Base-by-base conservation (phyloP, 2,888 invertebrate species). In the Drosophila recens region DNA sequence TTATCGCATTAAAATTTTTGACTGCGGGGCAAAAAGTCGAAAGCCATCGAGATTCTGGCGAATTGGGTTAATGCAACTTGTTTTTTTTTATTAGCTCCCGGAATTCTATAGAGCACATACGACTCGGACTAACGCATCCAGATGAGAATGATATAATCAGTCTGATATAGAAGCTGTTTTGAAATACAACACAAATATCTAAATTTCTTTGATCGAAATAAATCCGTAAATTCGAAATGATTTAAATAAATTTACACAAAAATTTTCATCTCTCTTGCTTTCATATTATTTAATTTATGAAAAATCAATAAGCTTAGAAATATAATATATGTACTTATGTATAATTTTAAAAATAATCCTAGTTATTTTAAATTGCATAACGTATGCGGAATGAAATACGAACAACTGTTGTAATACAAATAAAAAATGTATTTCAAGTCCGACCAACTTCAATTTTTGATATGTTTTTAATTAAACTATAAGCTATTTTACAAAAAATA, bases 61-160 rank as follows among this genome's bases (percentile, higher is more conserved):
- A 68, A 66, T 42, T 66, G 51, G 57, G 51, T 58, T 65, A 65
- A 68, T 63, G 49, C 51, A 57, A 36, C 36, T 57, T 57, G 61
- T 36, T 17, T n/a, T 34, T n/a, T 17, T 15, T 40, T 13, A 38
- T 13, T 38, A 15, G 8, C 27, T 9, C 4, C 15, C 3, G 13
- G 20, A 42, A 42, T 33, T 30, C 30, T 4, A 40, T 2, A 53
- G 10, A 40, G 27, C 52, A 33, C 30, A 30, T 10, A 48, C 3
- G 33, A 6, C n/a, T 9, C 11, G 10, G 15, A 4, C 3, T 51
- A n/a, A 51, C 13, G 13, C 10, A 17, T 13, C 11, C 17, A 33
- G 17, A 49, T 11, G 13, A 13, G 34, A 49, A 49, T 20, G 13
- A 33, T 6, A 11, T 33, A 20, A 17, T 20, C 33, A 17, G 17